Percentiles rank a stretch among this genome's conserved stretches.
These are phyloP conservation scores for Bombylius major DNA, from an alignment of 2,888 invertebrate genomes.

Conservation along the genomic window DNA sequence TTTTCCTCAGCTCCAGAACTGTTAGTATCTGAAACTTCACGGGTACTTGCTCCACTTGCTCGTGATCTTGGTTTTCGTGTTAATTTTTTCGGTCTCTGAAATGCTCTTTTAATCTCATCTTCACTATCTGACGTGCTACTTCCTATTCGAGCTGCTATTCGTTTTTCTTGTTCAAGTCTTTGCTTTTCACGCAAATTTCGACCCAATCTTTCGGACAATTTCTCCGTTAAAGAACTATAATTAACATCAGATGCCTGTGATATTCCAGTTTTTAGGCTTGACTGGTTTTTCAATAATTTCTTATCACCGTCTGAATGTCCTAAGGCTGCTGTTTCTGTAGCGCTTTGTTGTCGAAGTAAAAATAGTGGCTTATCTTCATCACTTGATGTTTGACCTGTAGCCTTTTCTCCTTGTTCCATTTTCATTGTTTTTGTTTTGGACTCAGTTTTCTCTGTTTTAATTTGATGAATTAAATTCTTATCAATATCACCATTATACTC, in stretches of 20 bases:
- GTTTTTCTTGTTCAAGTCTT: conserved; percentile 26
- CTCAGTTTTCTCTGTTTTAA: conserved; percentile 9
- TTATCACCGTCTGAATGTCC: not conserved
- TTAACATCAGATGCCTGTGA: conserved; percentile 19
- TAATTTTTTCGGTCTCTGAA: conserved; percentile 26
- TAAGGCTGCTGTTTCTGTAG: not conserved
- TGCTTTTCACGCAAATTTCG: conserved; percentile 36
- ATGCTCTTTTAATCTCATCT: conserved; percentile 25
- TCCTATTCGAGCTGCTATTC: conserved; percentile 28
- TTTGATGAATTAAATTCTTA: conserved; percentile 22
- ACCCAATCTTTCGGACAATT: conserved; percentile 38
- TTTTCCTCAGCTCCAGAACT: conserved; percentile 7
- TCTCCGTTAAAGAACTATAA: conserved; percentile 16
- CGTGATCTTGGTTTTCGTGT: conserved; percentile 14
- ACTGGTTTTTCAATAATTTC: not conserved
- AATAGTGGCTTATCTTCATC: conserved; percentile 26
- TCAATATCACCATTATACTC: conserved; percentile 39
- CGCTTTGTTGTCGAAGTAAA: conserved; percentile 12
- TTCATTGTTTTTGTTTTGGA: conserved; percentile 8
- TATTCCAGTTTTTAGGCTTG: conserved; percentile 7
- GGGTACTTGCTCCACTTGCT: conserved; percentile 3
- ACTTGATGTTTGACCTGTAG: conserved; percentile 13
- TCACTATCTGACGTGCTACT: conserved; percentile 40
- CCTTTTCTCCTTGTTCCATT: not conserved
- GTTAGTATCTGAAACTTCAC: conserved; percentile 4